Base-by-base conservation (phyloP, 2,888 invertebrate genomes). In the Linnaemya tessellans region DNA sequence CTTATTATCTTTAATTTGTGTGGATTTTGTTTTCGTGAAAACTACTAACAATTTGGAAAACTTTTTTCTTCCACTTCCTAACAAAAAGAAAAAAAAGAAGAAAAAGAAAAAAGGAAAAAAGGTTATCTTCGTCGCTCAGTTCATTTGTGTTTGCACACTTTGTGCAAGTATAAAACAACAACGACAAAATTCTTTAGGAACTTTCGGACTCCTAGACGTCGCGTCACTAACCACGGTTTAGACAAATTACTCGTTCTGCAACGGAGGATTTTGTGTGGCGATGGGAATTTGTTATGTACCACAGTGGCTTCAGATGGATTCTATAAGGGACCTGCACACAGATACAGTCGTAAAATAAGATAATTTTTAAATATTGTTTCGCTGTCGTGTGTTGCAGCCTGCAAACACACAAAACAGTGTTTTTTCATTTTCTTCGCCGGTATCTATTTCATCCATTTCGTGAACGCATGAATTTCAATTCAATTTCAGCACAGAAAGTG, bases 401-500 rank as follows among this genome's bases (percentile, higher is more conserved):
- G 35, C 35, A n/a, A 25, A 25, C 54, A 38, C 18, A 25, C 41
- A 10, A 38, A 20, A 22, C n/a, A 22, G 18, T n/a, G 46, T 73
- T 22, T 46, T 46, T 38, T 56, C 62, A 3, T 56, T 54, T 46
- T 60, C 10, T 54, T 58, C 30, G n/a, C 38, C 46, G 22, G 38
- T 62, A 54, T 71, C 68, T 78, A 64, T 80, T 84, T 84, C 73
- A 84, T 78, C 18, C 67, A 78, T 80, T 81, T 81, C 78, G 62
- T 38, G 54, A 81, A 84, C 62, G 73, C 81, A 84, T 80, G 78
- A 78, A 74, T 78, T 84, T 68, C 78, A 81, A 81, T 84, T 84
- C 67, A 84, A 84, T 84, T 81, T 84, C 54, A 70, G 41, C 78
- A 84, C 73, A 84, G 81, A 81, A 84, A 84, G 84, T 84, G 84